Evolutionary conservation across 2,113 vertebrate species (phyloP).

Genomic region (Todiramphus chloris): DNA sequence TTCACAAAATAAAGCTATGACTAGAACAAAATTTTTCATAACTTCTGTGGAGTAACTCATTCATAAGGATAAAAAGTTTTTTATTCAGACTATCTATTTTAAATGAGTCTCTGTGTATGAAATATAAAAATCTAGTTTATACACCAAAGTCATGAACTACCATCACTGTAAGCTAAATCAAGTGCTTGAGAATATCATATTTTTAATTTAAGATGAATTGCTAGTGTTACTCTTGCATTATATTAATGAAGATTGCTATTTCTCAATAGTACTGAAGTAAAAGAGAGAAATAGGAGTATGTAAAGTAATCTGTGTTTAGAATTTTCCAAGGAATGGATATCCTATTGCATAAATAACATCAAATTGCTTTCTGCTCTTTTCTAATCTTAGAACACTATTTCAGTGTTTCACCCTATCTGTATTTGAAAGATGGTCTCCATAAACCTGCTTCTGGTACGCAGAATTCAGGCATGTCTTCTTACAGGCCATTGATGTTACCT

Average conservation of each 20-base stretch:
- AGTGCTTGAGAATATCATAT: background rate
- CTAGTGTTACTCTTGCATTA: background rate
- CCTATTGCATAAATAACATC: background rate
- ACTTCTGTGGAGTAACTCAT: background rate
- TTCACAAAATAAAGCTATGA: background rate
- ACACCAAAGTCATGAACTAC: background rate
- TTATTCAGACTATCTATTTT: background rate
- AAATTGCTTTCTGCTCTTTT: background rate
- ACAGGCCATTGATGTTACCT: too few relatives aligned
- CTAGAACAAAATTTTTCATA: background rate
- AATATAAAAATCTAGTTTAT: background rate
- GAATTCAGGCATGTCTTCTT: background rate
- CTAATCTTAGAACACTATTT: background rate
- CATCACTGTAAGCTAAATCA: background rate
- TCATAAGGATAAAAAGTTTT: background rate
- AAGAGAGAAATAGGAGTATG: background rate
- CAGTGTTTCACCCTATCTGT: background rate
- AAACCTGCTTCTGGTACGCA: background rate
- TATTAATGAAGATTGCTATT: background rate
- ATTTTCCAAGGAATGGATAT: background rate
- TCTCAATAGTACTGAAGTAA: background rate
- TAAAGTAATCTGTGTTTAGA: rapidly evolving
- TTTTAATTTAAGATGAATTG: background rate
- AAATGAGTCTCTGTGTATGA: background rate
- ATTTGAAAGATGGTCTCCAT: background rate